Conservation (phyloP, 2,888 invertebrate genomes). For the Idaea straminata region DNA sequence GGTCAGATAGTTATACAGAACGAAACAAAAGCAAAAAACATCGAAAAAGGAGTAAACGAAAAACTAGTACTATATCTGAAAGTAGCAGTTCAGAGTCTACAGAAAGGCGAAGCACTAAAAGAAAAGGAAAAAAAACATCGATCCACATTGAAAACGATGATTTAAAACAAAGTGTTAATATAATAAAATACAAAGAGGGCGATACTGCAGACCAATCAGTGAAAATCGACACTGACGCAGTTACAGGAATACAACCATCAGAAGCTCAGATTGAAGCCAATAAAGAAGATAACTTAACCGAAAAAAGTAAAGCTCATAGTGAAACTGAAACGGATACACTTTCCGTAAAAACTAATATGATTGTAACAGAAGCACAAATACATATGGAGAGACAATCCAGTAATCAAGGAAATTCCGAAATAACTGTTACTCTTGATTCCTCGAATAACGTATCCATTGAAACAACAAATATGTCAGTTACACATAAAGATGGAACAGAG, state of each 20-base stretch:
- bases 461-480: constrained; percentile 61
- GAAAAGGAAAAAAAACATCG: constrained; percentile 71
- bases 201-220: constrained; percentile 44
- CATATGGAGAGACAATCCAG: constrained; percentile 71
- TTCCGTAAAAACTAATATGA: constrained; percentile 73
- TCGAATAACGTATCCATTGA: constrained; percentile 71
- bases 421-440: constrained; percentile 68
- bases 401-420: constrained; percentile 66
- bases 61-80: constrained; percentile 64
- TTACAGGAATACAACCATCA: constrained; percentile 22
- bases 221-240: constrained; percentile 38
- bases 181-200: constrained; percentile 62
- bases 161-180: constrained; percentile 71
- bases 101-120: constrained; percentile 63
- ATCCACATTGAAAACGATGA: constrained; percentile 70
- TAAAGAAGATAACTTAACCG: constrained; percentile 43
- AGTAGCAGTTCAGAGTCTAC: constrained; percentile 71
- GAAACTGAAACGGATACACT: constrained; percentile 74
- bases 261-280: constrained; percentile 48
- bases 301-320: constrained; percentile 59
- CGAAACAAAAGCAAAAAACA: constrained; percentile 66
- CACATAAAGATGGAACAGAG: constrained; percentile 55
- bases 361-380: constrained; percentile 76
- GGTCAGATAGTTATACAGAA: constrained; percentile 55
- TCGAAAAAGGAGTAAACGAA: constrained; percentile 65